Conservation (phyloP, 2,888 invertebrate species). For the Eledone cirrhosa region DNA sequence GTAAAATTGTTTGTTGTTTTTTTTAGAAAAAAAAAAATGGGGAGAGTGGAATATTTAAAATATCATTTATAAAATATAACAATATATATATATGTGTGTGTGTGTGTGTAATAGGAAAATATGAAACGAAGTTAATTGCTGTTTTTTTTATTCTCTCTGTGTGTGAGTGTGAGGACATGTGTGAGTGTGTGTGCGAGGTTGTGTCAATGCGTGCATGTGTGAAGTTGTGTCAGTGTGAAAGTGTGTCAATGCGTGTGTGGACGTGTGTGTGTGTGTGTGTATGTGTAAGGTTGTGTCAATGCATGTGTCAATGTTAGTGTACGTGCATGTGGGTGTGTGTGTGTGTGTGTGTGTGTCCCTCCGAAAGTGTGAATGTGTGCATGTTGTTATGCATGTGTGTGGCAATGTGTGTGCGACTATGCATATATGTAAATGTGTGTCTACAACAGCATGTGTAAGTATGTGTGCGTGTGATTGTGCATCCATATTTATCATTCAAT, state of each 20-base stretch:
- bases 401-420: not conserved
- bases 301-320: not conserved
- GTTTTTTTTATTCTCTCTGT: too few relatives aligned
- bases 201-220: not conserved
- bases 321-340: not conserved
- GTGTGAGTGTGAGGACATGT: not conserved
- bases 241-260: not conserved
- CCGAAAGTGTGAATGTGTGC: not conserved
- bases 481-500: too few relatives aligned
- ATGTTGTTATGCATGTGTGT: not conserved
- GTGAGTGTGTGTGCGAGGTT: not conserved
- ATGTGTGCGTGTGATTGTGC: too few relatives aligned
- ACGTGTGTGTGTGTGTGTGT: not conserved
- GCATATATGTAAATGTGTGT: too few relatives aligned
- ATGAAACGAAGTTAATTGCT: too few relatives aligned
- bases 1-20: too few relatives aligned
- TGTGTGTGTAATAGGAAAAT: too few relatives aligned
- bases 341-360: not conserved
- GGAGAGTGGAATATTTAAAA: too few relatives aligned
- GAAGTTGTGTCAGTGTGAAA: not conserved
- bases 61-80: too few relatives aligned
- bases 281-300: not conserved
- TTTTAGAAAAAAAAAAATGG: too few relatives aligned
- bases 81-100: too few relatives aligned
- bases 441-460: too few relatives aligned